Percentiles rank a stretch among this genome's conserved stretches.
Conservation (phyloP, 2,888 invertebrate species). For the Caenorhabditis zanzibari region DNA sequence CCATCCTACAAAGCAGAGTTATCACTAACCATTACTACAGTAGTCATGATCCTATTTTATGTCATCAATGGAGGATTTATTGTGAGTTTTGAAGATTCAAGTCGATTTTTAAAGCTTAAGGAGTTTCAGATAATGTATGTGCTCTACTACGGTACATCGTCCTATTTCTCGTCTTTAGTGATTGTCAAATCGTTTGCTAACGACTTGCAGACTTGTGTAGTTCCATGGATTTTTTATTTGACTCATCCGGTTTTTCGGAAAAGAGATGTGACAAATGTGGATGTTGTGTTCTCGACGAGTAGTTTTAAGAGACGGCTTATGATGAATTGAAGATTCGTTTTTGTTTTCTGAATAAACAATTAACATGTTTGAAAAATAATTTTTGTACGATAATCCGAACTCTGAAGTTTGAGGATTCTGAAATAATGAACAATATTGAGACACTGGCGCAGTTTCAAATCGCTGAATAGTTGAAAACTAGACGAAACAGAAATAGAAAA, state of each 20-base stretch:
- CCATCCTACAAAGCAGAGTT: constrained; percentile 19
- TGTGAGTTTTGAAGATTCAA: constrained; percentile 19
- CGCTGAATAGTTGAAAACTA: too few species aligned
- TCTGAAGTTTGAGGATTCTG: too few species aligned
- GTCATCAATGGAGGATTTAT: constrained; percentile 39
- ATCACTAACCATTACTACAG: constrained; percentile 43
- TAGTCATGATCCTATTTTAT: constrained; percentile 41
- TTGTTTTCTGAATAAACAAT: neutral
- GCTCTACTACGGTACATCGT: constrained; percentile 28
- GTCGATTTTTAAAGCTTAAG: too few species aligned
- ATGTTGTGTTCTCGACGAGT: constrained; percentile 39
- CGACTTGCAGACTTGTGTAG: constrained; percentile 46
- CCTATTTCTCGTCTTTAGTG: constrained; percentile 22
- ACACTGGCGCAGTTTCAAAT: too few species aligned
- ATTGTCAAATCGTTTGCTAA: constrained; percentile 34
- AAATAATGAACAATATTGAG: too few species aligned
- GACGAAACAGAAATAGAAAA: too few species aligned
- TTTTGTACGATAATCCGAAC: too few species aligned
- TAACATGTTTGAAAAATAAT: too few species aligned
- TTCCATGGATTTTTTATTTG: constrained; percentile 47
- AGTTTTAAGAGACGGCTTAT: constrained; percentile 24
- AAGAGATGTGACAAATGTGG: neutral
- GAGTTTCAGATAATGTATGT: constrained; percentile 46
- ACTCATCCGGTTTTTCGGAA: constrained; percentile 51
- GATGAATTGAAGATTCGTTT: neutral